Percentiles rank a stretch among this genome's conserved stretches.
Conservation (phyloP, 2,888 invertebrate genomes). For the Melanchra persicariae region DNA sequence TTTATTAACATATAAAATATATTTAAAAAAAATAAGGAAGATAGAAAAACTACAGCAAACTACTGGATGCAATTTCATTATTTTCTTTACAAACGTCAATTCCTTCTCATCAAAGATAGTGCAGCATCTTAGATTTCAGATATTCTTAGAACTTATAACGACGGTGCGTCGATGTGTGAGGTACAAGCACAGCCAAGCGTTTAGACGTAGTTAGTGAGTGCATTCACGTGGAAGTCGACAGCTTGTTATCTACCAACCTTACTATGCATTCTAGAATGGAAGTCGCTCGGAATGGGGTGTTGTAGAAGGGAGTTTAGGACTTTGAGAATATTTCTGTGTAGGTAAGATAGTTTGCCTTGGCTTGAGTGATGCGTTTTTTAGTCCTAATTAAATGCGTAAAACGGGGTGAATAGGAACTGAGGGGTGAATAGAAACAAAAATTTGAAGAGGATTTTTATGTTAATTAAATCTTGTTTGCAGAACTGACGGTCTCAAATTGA, state of each 20-base stretch:
- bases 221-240: constrained; percentile 69
- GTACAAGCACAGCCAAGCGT: constrained; percentile 62
- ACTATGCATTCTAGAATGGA: constrained; percentile 59
- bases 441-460: too few species aligned
- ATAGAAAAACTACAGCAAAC: background rate
- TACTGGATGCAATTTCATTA: background rate
- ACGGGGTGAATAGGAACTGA: too few species aligned
- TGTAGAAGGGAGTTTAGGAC: background rate
- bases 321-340: background rate
- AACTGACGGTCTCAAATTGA: too few species aligned
- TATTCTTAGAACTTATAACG: constrained; percentile 40
- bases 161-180: constrained; percentile 39
- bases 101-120: constrained; percentile 13
- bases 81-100: background rate
- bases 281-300: constrained; percentile 4
- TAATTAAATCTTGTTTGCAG: too few species aligned
- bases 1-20: background rate
- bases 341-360: background rate
- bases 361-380: background rate
- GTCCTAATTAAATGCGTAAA: too few species aligned
- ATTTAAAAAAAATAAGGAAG: background rate
- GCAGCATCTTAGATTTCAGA: background rate
- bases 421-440: too few species aligned
- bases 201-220: constrained; percentile 75
- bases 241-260: constrained; percentile 64